Evolutionary conservation across 2,797 vertebrate species (phyloP), one percentile per base, ranked within the genome.

Genomic region (Phataginus tetradactyla): DNA sequence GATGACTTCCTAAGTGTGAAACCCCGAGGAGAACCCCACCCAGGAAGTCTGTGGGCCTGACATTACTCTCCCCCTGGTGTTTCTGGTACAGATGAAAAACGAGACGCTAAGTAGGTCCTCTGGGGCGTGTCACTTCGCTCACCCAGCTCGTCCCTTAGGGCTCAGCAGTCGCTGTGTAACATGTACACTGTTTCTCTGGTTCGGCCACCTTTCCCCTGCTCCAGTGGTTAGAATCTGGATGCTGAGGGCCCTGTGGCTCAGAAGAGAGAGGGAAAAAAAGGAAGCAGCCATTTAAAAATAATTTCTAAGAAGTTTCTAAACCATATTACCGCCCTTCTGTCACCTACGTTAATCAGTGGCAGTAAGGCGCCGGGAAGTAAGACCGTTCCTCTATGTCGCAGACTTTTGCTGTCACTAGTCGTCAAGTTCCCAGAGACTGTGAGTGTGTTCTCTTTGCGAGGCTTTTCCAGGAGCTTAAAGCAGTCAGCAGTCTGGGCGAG

Each of bases 1-100:
- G 11, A 14, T 74, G 83, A 42, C n/a, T 97, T 96, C 64, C 55
- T 90, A 49, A 63, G 23, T 2, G 95, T 77, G 51, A 42, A 66
- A 72, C 59, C 78, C 79, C 17, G 25, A 17, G 15, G 72, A 75
- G 59, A 49, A 63, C 86, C 74, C 87, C 63, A 7, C 94, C 84
- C 63, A 2, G 91, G 94, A 94, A 91, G 88, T 32, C 37, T 1
- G 13, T 11, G 83, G 39, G 75, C 45, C 91, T 12, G 18, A 27
- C 77, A 29, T 77, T 12, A 1, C 39, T 25, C 6, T 17, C 18
- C 53, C 8, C 91, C 84, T 20, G 7, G 75, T 37, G 1, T 49
- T 64, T 89, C 45, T 53, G 57, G 83, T 20, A 27, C 79, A 64
- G 57, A 11, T 7, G 13, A 11, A 10, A 64, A 74, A 51, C 0